Conservation (phyloP, 2,888 invertebrate species). For the Polydesmus complanatus region DNA sequence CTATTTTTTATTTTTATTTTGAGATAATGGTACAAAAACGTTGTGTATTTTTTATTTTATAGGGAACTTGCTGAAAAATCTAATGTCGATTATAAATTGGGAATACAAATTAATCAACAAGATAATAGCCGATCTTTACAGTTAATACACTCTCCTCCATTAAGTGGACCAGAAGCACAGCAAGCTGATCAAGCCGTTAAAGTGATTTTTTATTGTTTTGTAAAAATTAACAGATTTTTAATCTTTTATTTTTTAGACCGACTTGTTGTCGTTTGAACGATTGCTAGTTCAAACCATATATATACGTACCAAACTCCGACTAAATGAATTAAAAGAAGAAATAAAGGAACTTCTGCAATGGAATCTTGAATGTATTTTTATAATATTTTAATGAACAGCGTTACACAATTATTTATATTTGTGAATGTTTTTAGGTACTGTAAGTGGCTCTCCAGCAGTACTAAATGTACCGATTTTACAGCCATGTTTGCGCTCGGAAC, state of each 20-base stretch:
- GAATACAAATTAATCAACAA: slow-evolving; percentile 71
- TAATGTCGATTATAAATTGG: slow-evolving; percentile 73
- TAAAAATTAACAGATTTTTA: slow-evolving; percentile 12
- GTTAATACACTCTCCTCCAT: slow-evolving; percentile 37
- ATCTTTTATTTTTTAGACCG: slow-evolving; percentile 44
- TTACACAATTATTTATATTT: slow-evolving; percentile 8
- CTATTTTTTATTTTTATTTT: neutral
- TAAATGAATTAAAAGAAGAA: slow-evolving; percentile 66
- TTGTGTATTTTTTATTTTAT: neutral
- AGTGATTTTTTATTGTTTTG: slow-evolving; percentile 20
- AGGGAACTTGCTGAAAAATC: slow-evolving; percentile 49
- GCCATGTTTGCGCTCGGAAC: slow-evolving; percentile 82
- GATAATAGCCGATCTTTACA: slow-evolving; percentile 59
- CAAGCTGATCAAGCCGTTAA: slow-evolving; percentile 36
- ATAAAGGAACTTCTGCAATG: slow-evolving; percentile 50
- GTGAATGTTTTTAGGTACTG: slow-evolving; percentile 45
- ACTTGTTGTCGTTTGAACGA: slow-evolving; percentile 88
- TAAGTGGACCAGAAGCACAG: slow-evolving; percentile 32
- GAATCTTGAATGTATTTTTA: slow-evolving; percentile 51
- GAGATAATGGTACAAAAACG: neutral
- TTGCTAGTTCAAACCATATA: slow-evolving; percentile 89
- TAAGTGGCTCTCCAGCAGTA: slow-evolving; percentile 85
- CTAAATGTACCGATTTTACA: slow-evolving; percentile 76
- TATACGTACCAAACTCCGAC: slow-evolving; percentile 68
- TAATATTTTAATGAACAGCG: neutral